A percentile compares a stretch with the other conserved stretches of the same genome.
phyloP scores from a whole-genome alignment of 2,888 invertebrate genomes.

The Acanthosepion esculentum region DNA sequence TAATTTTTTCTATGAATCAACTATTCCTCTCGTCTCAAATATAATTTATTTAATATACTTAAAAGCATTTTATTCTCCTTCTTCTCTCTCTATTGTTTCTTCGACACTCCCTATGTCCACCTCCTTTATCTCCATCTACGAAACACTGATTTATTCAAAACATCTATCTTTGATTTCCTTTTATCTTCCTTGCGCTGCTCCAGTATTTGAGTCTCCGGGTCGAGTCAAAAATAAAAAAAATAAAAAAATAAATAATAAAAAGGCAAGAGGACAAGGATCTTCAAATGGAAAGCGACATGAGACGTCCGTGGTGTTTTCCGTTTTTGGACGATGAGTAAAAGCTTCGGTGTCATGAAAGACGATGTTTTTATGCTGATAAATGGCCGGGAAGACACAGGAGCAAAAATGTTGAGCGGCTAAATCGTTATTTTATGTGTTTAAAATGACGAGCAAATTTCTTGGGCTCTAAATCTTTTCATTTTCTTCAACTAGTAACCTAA shows the following conservation, averaged over 20 bases:
- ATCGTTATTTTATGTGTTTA: slow-evolving; percentile 33
- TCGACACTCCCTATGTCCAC: neutral
- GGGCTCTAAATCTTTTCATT: neutral
- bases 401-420: neutral
- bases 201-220: neutral
- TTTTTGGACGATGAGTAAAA: neutral
- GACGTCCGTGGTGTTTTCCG: neutral
- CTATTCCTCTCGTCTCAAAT: neutral
- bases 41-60: neutral
- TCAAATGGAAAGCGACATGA: neutral
- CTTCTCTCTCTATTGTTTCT: neutral
- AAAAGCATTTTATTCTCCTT: neutral
- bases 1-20: neutral
- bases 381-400: neutral
- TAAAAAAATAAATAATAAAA: neutral
- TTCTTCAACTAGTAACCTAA: neutral
- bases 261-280: neutral
- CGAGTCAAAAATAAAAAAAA: too few relatives aligned
- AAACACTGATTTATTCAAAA: neutral
- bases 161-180: neutral
- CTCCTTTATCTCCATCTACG: neutral
- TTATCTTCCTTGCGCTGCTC: neutral
- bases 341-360: neutral
- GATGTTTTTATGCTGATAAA: neutral
- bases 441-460: neutral